Evolutionary conservation across 2,113 vertebrate genomes (phyloP).

Genomic region (Hystrix cristata): DNA sequence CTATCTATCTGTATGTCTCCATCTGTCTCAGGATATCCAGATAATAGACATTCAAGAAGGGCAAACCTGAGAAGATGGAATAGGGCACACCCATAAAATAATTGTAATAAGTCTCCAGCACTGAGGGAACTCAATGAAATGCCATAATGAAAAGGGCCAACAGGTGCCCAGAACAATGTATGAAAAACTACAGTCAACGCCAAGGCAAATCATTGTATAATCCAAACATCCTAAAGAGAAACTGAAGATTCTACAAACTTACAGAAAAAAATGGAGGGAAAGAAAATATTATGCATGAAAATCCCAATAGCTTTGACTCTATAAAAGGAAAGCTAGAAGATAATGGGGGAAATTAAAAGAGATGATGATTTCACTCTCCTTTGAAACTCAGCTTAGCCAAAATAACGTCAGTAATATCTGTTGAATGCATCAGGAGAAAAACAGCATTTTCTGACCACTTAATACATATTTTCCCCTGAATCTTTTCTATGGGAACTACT

Average conservation of each 20-base stretch:
- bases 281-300: background rate
- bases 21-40: background rate
- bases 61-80: background rate
- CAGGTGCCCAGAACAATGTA: background rate
- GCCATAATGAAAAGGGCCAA: background rate
- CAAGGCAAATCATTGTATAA: background rate
- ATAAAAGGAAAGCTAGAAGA: background rate
- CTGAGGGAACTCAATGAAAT: background rate
- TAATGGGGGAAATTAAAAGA: background rate
- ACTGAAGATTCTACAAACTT: background rate
- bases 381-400: background rate
- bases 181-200: background rate
- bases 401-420: background rate
- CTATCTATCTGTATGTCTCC: too few species aligned
- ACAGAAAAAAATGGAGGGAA: background rate
- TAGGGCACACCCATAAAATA: background rate
- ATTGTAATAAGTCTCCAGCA: background rate
- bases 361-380: background rate
- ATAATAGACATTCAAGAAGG: background rate
- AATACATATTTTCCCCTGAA: background rate
- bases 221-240: background rate
- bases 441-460: background rate
- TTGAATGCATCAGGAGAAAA: background rate
- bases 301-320: background rate
- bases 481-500: background rate